Evolutionary conservation across 1,140 invertebrate species (phyloP).

Genomic region (Diorhabda elongata): DNA sequence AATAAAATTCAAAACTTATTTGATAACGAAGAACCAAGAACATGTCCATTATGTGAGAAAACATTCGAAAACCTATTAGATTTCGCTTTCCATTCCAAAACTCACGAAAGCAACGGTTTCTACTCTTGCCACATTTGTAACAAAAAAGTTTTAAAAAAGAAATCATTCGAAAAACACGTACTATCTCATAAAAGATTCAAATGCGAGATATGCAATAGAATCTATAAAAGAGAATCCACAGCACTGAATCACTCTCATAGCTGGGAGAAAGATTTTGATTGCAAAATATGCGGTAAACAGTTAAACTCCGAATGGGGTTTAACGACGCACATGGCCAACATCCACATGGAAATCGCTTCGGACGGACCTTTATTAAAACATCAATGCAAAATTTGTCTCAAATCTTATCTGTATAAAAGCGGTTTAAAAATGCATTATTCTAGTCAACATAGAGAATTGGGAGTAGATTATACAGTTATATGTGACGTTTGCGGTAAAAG

Average conservation of each 20-base stretch:
- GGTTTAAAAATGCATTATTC: slow-evolving; percentile 41
- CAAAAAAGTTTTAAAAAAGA: slow-evolving; percentile 9
- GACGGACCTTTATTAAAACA: slow-evolving; percentile 40
- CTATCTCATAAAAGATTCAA: slow-evolving; percentile 12
- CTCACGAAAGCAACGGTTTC: slow-evolving; percentile 33
- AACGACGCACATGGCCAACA: slow-evolving; percentile 40
- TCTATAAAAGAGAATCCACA: slow-evolving; percentile 14
- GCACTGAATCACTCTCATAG: slow-evolving; percentile 53
- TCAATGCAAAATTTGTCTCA: slow-evolving; percentile 42
- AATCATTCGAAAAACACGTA: slow-evolving; percentile 21
- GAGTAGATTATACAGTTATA: slow-evolving; percentile 43
- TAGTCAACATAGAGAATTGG: slow-evolving; percentile 37
- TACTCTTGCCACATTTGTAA: slow-evolving; percentile 42
- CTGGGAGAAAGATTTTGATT: slow-evolving; percentile 69
- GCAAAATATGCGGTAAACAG: slow-evolving; percentile 58
- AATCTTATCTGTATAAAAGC: slow-evolving; percentile 42
- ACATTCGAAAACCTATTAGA: slow-evolving; percentile 24
- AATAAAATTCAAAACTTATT: slow-evolving; percentile 16
- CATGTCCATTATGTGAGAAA: slow-evolving; percentile 25
- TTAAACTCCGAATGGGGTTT: slow-evolving; percentile 36
- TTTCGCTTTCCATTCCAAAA: slow-evolving; percentile 26
- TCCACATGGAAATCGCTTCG: slow-evolving; percentile 43
- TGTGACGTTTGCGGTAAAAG: slow-evolving; percentile 75
- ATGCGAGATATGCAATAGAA: slow-evolving; percentile 26
- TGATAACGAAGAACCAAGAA: slow-evolving; percentile 7